These are phyloP conservation scores for Trachelus iudaicus DNA, from an alignment of 2,888 invertebrate species.

Conservation along the genomic window DNA sequence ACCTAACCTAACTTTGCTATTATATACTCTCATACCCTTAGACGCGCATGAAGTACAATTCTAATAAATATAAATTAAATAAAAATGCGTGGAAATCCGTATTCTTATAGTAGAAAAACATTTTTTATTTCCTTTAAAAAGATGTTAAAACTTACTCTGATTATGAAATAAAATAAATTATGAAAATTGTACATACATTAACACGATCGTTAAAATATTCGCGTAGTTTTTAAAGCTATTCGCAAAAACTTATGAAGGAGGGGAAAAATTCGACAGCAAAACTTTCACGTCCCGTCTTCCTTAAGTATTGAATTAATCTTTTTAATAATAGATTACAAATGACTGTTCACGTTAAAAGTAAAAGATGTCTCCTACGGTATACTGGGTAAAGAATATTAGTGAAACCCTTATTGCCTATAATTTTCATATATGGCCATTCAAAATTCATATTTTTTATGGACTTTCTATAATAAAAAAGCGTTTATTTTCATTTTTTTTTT, in stretches of 20 bases:
- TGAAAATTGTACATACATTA: not conserved
- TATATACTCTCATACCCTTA: not conserved
- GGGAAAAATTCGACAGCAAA: not conserved
- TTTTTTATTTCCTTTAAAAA: not conserved
- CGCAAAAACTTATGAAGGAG: not conserved
- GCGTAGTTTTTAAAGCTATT: not conserved
- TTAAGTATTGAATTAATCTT: not conserved
- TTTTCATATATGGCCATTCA: not conserved
- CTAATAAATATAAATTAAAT: not conserved
- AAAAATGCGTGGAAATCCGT: not conserved
- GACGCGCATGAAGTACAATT: not conserved
- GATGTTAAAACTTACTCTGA: not conserved
- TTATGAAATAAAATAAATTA: not conserved
- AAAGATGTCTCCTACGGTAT: not conserved
- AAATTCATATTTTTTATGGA: not conserved
- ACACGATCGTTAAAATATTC: not conserved
- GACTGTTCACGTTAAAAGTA: not conserved
- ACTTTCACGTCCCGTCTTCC: not conserved
- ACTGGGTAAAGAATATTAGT: not conserved
- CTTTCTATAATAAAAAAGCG: not conserved
- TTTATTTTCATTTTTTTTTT: slow-evolving; percentile 29
- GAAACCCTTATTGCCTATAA: not conserved
- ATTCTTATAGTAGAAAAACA: not conserved
- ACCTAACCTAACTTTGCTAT: not conserved
- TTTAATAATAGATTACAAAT: not conserved